Base-by-base conservation (phyloP, 1,140 invertebrate genomes). In the Pseudobourletiella spinata region DNA sequence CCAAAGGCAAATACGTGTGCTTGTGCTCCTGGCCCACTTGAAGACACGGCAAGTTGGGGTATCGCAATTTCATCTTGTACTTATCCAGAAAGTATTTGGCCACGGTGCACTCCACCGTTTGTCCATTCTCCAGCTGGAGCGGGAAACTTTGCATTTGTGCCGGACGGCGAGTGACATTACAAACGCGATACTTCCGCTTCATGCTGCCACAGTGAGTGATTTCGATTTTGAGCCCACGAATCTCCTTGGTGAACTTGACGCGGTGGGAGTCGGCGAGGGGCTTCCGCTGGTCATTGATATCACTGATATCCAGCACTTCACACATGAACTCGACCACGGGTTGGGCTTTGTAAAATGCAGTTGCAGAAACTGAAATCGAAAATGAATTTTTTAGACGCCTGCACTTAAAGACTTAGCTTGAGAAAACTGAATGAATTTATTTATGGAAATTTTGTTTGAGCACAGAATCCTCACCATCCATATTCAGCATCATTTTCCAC, bases 401-500 rank as follows among this genome's bases (percentile, higher is more conserved):
- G 20, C n/a, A 26, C 22, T n/a, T 22, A 66, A 35, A 66, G 24
- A 58, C 46, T 51, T n/a, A n/a, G n/a, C n/a, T n/a, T n/a, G n/a
- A n/a, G n/a, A n/a, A n/a, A n/a, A n/a, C n/a, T n/a, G n/a, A n/a
- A n/a, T n/a, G n/a, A n/a, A n/a, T n/a, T n/a, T n/a, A n/a, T n/a
- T n/a, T n/a, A n/a, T n/a, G n/a, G n/a, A n/a, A n/a, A n/a, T n/a
- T n/a, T n/a, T n/a, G n/a, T n/a, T n/a, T n/a, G n/a, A n/a, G n/a
- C n/a, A n/a, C n/a, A n/a, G n/a, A n/a, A n/a, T n/a, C n/a, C n/a
- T n/a, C 76, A 95, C 92, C 94, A 82, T 99, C 97, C 79, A 99
- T 99, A 77, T 99, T 99, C 29, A 99, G 82, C 94, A 99, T 99
- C 96, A 99, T 99, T 82, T 99, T 99, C 97, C 97, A 99, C 74